Evolutionary conservation across 2,113 vertebrate species (phyloP).

Genomic region (Sylvietta virens): DNA sequence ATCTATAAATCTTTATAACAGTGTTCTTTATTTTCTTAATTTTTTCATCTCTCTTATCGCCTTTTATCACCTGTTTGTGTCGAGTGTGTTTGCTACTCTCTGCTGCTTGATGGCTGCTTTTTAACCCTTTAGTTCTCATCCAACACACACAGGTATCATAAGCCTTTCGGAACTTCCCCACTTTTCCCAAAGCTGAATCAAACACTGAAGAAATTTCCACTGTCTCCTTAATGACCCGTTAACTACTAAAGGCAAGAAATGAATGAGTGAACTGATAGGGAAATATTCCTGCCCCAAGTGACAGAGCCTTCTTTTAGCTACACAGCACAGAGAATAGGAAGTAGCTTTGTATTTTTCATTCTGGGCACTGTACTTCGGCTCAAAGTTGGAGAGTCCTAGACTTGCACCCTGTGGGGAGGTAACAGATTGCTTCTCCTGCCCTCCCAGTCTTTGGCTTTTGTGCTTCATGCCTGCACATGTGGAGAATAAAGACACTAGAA

Average conservation of each 20-base stretch:
- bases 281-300: neutral
- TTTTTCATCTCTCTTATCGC: constrained; percentile 50
- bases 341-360: neutral
- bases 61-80: constrained; percentile 71
- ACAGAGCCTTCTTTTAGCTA: neutral
- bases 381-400: neutral
- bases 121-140: neutral
- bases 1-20: constrained; percentile 70
- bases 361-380: neutral
- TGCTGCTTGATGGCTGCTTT: neutral
- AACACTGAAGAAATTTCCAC: neutral
- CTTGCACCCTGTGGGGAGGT: neutral
- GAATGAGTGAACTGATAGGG: neutral
- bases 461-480: fast-evolving
- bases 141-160: neutral
- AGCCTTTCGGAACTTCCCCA: neutral
- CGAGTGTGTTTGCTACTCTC: constrained; percentile 42
- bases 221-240: neutral
- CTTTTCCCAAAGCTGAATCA: neutral
- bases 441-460: neutral
- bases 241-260: neutral
- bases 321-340: neutral
- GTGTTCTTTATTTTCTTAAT: constrained; percentile 69
- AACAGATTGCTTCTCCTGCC: neutral
- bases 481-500: neutral